Evolutionary conservation across 1,140 invertebrate genomes (phyloP), one percentile per base, ranked within the genome.

Genomic region (Drosophila navojoa): DNA sequence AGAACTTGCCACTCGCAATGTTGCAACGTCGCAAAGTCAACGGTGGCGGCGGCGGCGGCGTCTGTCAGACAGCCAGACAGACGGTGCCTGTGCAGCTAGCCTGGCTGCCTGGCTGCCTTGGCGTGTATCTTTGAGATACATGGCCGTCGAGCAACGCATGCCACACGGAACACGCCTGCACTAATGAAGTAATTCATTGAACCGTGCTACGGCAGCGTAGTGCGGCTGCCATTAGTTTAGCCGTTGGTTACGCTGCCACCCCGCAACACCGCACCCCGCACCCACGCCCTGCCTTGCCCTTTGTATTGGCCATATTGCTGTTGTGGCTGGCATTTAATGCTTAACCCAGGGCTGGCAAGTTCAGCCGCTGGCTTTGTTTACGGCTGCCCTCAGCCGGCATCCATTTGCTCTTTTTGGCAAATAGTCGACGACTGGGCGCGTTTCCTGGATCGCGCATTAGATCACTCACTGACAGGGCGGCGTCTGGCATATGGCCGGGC

Each of bases 111-210:
- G 59, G 35, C 58, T 53, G 74, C 15, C 15, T 49, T 69, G 60
- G 61, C 42, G 63, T 74, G 79, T 76, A 78, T 82, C 80, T 82
- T 61, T 79, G 52, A 76, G 71, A 76, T 79, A 79, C 76, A 85
- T 45, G 62, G 53, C 52, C 38, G 76, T 52, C 63, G 68, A 49
- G 27, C 58, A 77, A 77, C 74, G 77, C 84, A 87, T 89, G 82
- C 79, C 84, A 71, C 84, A 79, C 68, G 67, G 71, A 67, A 79
- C 76, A 86, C 81, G 82, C 82, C 81, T 86, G 81, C 61, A 84
- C 86, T 90, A 90, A 90, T 90, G 87, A 90, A 90, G 87, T 86
- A 90, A 90, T 90, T 90, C 87, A 90, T 90, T 90, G 87, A 90
- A 90, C 87, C 87, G 86, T 90, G 85, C 80, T 71, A 90, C 80